phyloP scores from a whole-genome alignment of 1,140 invertebrate species.

The Heliconius melpomene region DNA sequence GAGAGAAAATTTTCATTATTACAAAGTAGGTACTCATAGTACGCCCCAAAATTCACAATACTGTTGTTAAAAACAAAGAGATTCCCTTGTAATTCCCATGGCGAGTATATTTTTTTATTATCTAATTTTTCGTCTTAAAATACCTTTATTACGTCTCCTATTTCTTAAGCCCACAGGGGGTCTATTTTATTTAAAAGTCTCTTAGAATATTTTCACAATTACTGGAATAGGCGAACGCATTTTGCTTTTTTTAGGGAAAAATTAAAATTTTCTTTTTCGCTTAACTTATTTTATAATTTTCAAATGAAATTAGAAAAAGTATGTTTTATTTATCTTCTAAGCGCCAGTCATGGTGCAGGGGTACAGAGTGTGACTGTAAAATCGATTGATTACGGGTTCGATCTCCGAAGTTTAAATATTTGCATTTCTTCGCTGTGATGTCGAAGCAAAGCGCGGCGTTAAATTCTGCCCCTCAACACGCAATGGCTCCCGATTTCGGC shows the following conservation, averaged over 20 bases:
- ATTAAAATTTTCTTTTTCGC: background rate
- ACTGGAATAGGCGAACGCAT: background rate
- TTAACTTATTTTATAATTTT: background rate
- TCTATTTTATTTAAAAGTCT: slow-evolving; percentile 20
- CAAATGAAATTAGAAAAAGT: background rate
- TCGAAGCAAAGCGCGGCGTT: too few relatives aligned
- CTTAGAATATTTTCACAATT: slow-evolving; percentile 15
- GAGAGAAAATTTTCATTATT: background rate
- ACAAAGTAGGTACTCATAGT: background rate
- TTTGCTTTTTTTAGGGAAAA: background rate
- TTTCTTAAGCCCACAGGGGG: slow-evolving; percentile 14
- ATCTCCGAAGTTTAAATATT: too few relatives aligned
- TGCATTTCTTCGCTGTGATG: too few relatives aligned
- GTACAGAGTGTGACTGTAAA: too few relatives aligned
- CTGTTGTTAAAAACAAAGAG: slow-evolving; percentile 17
- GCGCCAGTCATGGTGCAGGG: too few relatives aligned
- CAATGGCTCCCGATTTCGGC: too few relatives aligned
- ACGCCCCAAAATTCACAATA: background rate
- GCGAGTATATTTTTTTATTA: slow-evolving; percentile 31
- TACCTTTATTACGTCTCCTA: slow-evolving; percentile 25
- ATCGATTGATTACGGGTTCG: too few relatives aligned
- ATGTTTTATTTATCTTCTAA: too few relatives aligned
- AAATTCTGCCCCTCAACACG: too few relatives aligned
- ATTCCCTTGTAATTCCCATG: slow-evolving; percentile 20
- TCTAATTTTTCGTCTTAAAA: slow-evolving; percentile 18